Base-by-base conservation (phyloP, 2,113 vertebrate species). In the Periophthalmus modestus region DNA sequence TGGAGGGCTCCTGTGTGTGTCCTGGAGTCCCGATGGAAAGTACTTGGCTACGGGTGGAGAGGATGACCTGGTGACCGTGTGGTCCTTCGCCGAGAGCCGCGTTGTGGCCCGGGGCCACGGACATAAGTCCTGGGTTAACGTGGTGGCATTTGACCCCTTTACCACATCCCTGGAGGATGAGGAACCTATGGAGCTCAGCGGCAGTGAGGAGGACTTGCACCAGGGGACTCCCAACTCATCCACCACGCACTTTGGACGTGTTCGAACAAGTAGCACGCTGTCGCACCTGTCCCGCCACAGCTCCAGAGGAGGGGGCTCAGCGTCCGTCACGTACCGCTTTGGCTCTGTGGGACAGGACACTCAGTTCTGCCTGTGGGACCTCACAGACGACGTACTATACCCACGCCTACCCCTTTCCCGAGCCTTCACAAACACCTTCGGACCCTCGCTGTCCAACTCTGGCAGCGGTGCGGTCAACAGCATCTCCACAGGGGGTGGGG, bases 51-150 rank as follows among this genome's bases (percentile, higher is more conserved):
- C 96, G 0, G 97, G 97, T 0, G 97, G 97, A 0, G 96, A 98
- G 73, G 97, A 98, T 0, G 97, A 98, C 79, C 79, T 98, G 78
- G 97, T 98, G 3, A 98, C 97, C 0, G 97, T 98, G 1, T 98
- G 97, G 97, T 98, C 97, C 0, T 96, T 98, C 1, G 69, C 94
- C 0, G 95, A 98, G 18, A 95, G 96, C 4, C 91, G 97, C 0
- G 97, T 98, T 67, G 95, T 98, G 0, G 97, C 96, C 0, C 82
- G 97, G 0, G 97, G 97, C 0, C 96, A 95, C 0, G 96, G 97
- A 0, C 97, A 98, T 89, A 97, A 97, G 75, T 98, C 96, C 0
- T 98, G 97, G 97, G 96, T 98, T 55, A 98, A 96, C 0, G 96
- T 96, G 0, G 97, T 98, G 75, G 97, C 96, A 0, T 98, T 98